Base-by-base conservation (phyloP, 2,113 vertebrate genomes). In the Phylloscopus whistleri region DNA sequence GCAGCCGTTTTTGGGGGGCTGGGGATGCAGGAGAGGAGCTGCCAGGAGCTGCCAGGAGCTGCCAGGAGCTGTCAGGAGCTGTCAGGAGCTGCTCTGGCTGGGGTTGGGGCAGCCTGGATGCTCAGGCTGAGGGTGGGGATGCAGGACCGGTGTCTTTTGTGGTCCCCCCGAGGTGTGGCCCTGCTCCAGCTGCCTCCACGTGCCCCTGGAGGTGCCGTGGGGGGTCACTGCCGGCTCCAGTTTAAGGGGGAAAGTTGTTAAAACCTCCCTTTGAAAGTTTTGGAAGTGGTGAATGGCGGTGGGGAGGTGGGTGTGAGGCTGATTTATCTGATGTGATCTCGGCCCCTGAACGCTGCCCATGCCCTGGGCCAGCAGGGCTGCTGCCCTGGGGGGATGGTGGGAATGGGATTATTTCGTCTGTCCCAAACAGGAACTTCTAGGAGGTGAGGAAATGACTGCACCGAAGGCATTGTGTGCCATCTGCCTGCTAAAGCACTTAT, bases 401-500 rank as follows among this genome's bases (percentile, higher is more conserved):
- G 69, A 90, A 86, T 62, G 33, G 16, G 28, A 64, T 92, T 93
- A 86, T 66, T 92, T 93, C 92, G 76, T 82, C 83, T 90, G 62
- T 93, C 88, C 39, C 1, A 95, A 97, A 95, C 86, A 96, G 88
- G 18, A 84, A 22, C 90, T 74, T 93, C 23, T 21, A 44, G 76
- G 86, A 82, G 90, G 78, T 89, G 91, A 80, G 96, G 95, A 97
- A 96, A 95, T 95, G 95, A 97, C 92, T 84, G 7, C 81, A 66
- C 80, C 84, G 18, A 91, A 95, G 69, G 84, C 72, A 95, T 96
- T 96, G 93, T 96, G 55, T 94, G 90, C 94, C 95, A 96, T 95
- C 96, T 97, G 95, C 94, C 95, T 96, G 96, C 95, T 90, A 43
- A 77, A 93, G 66, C 49, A 80, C 95, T 97, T 95, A 95, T 6